These are phyloP conservation scores for Vannuccia rotundouncinata DNA, from an alignment of 2,888 invertebrate species.

Conservation along the genomic window DNA sequence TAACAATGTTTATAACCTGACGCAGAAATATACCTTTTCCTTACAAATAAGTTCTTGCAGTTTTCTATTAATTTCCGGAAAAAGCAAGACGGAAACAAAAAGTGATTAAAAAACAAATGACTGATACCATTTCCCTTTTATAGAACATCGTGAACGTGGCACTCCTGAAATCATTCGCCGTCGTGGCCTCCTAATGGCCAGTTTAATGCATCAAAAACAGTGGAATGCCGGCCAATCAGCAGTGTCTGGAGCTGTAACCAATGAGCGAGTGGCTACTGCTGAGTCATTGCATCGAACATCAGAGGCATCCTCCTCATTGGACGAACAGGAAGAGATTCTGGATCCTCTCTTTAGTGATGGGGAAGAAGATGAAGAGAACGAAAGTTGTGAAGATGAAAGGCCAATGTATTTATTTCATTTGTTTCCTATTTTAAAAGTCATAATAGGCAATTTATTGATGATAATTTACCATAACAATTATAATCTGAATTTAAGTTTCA, in stretches of 20 bases:
- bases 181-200: not conserved
- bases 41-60: no score
- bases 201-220: not conserved
- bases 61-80: no score
- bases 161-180: not conserved
- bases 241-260: not conserved
- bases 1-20: no score
- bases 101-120: no score
- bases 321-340: not conserved
- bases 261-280: not conserved
- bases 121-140: no score
- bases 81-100: no score
- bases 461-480: no score
- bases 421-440: no score
- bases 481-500: no score
- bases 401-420: not conserved
- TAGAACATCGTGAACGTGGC: constrained; percentile 1
- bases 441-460: no score
- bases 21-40: no score
- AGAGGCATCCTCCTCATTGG: not conserved
- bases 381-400: not conserved
- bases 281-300: not conserved
- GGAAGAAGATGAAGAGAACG: not conserved
- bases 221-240: not conserved
- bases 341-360: not conserved